Percentiles rank a stretch among this genome's conserved stretches.
Evolutionary conservation across 1,140 invertebrate species (phyloP).

Genomic region (Drosophila busckii): DNA sequence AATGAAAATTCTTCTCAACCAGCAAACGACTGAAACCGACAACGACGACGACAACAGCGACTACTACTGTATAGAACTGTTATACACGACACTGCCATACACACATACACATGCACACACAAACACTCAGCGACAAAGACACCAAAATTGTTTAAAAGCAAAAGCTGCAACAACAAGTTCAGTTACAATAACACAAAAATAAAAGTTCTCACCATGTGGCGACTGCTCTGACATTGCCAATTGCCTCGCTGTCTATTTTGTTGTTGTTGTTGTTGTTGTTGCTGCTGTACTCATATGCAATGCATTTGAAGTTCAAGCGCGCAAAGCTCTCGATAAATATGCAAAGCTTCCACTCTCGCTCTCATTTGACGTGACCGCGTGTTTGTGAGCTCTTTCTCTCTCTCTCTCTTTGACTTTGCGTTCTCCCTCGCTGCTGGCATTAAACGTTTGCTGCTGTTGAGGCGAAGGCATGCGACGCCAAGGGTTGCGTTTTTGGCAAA

Average conservation of each 20-base stretch:
- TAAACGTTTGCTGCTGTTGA: no score
- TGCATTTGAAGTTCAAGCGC: slow-evolving; percentile 75
- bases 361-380: no score
- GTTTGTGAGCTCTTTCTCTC: slow-evolving; percentile 1
- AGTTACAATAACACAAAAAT: slow-evolving; percentile 40
- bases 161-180: slow-evolving; percentile 34
- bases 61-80: slow-evolving; percentile 46
- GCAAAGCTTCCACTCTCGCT: slow-evolving; percentile 14
- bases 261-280: slow-evolving; percentile 8
- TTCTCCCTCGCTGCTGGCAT: slow-evolving; percentile 2
- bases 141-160: slow-evolving; percentile 26
- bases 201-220: slow-evolving; percentile 26
- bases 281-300: no score
- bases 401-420: slow-evolving; percentile 22
- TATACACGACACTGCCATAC: slow-evolving; percentile 69
- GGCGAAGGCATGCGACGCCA: slow-evolving; percentile 31
- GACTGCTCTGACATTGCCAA: slow-evolving; percentile 43
- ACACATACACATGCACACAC: slow-evolving; percentile 24
- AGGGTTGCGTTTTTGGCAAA: slow-evolving; percentile 34
- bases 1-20: slow-evolving; percentile 76
- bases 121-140: slow-evolving; percentile 26
- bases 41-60: slow-evolving; percentile 13
- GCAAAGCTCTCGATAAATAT: slow-evolving; percentile 45
- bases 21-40: slow-evolving; percentile 39
- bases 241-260: slow-evolving; percentile 26